These are phyloP conservation scores for Tupiocoris notatus DNA, from an alignment of 2,888 invertebrate genomes.

Conservation along the genomic window DNA sequence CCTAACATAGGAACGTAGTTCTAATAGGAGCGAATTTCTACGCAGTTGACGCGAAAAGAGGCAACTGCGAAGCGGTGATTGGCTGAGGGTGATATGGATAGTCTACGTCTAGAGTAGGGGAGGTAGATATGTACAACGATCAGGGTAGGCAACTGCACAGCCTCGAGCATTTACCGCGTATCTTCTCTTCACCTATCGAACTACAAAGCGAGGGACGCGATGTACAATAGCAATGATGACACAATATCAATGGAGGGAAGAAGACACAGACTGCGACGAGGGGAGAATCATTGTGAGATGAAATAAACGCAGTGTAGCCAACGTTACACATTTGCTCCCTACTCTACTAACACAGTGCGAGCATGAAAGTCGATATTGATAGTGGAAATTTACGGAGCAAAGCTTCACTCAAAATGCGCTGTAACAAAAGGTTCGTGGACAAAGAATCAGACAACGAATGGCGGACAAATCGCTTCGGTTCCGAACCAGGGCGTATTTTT, in stretches of 20 bases:
- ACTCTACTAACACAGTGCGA: not conserved
- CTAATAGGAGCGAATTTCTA: too few relatives aligned
- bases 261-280: not conserved
- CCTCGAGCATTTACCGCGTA: too few relatives aligned
- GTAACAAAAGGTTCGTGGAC: too few relatives aligned
- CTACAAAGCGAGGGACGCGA: not conserved
- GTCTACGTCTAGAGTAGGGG: not conserved
- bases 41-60: not conserved
- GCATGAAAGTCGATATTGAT: not conserved
- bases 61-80: not conserved
- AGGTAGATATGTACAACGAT: too few relatives aligned
- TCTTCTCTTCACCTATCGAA: not conserved
- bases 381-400: too few relatives aligned
- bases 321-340: not conserved
- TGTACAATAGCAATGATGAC: not conserved
- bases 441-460: too few relatives aligned
- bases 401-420: too few relatives aligned
- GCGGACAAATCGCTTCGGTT: too few relatives aligned
- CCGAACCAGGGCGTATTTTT: too few relatives aligned
- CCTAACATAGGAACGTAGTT: too few relatives aligned
- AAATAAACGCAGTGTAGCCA: not conserved
- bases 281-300: not conserved
- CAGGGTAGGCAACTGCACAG: not conserved
- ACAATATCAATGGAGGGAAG: not conserved
- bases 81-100: not conserved